These are phyloP conservation scores for Masnerella sp. DNA, from an alignment of 2,888 invertebrate species.

Conservation along the genomic window DNA sequence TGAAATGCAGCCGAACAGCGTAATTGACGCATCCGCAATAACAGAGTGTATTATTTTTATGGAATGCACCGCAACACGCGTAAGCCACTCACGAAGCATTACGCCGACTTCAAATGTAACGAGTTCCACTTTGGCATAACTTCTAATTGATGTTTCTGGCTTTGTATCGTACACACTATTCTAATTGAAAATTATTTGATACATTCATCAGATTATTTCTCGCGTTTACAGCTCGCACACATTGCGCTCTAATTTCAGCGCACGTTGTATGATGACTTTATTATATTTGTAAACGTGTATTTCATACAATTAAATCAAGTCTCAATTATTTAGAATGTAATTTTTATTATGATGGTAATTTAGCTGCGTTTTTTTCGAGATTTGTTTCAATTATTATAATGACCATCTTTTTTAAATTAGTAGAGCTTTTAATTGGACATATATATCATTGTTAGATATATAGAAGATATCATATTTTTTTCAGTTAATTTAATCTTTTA, in stretches of 20 bases:
- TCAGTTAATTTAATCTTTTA: too few species aligned
- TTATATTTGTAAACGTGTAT: too few species aligned
- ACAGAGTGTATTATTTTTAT: constrained; percentile 63
- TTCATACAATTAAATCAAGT: too few species aligned
- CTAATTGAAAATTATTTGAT: constrained; percentile 56
- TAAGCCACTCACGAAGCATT: constrained; percentile 54
- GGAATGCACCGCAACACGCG: constrained; percentile 61
- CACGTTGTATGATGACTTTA: constrained; percentile 7
- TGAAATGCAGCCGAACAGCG: constrained; percentile 62
- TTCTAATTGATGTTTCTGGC: constrained; percentile 52
- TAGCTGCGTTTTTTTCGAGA: too few species aligned
- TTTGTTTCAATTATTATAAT: too few species aligned
- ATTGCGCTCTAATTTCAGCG: constrained; percentile 2
- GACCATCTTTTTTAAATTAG: too few species aligned
- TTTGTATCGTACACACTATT: constrained; percentile 34
- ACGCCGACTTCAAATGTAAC: constrained; percentile 58
- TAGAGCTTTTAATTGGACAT: too few species aligned
- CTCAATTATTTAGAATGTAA: too few species aligned
- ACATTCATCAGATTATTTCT: constrained; percentile 30
- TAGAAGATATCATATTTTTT: too few species aligned
- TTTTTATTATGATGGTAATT: too few species aligned
- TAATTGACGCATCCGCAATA: constrained; percentile 66
- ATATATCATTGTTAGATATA: too few species aligned
- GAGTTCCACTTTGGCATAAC: constrained; percentile 56
- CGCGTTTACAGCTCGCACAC: constrained; percentile 18